A percentile compares a stretch with the other conserved stretches of the same genome.
Conservation (phyloP, 2,113 vertebrate genomes). For the Podarcis raffonei region DNA sequence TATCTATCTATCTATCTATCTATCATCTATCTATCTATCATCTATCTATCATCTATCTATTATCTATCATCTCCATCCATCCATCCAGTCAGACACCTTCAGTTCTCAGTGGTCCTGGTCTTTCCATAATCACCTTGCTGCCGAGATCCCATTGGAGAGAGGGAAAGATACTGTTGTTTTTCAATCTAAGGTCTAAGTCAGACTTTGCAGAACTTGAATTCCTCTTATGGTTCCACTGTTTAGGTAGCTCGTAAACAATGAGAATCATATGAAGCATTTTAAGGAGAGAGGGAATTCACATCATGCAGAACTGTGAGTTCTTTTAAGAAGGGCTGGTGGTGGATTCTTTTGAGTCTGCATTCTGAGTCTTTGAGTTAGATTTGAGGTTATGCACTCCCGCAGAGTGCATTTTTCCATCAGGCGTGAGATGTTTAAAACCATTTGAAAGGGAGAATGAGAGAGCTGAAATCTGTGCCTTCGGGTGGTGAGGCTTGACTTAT, state of each 20-base stretch:
- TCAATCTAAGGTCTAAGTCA: background rate
- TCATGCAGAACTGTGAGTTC: background rate
- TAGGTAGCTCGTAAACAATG: background rate
- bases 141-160: background rate
- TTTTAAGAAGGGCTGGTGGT: background rate
- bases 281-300: background rate
- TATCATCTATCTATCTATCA: too few relatives aligned
- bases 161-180: background rate
- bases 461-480: slow-evolving; percentile 3
- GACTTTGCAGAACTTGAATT: background rate
- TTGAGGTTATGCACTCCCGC: background rate
- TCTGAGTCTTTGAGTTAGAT: slow-evolving; percentile 5
- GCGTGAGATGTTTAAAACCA: background rate
- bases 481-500: background rate
- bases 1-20: too few relatives aligned
- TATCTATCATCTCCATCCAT: too few relatives aligned
- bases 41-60: too few relatives aligned
- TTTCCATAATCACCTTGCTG: background rate
- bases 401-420: background rate
- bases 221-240: background rate
- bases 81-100: too few relatives aligned
- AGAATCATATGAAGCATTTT: background rate
- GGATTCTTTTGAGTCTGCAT: background rate
- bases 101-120: background rate
- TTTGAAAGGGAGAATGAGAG: slow-evolving; percentile 4